Evolutionary conservation across 2,888 invertebrate species (phyloP).

Genomic region (Polydrusus tereticollis): DNA sequence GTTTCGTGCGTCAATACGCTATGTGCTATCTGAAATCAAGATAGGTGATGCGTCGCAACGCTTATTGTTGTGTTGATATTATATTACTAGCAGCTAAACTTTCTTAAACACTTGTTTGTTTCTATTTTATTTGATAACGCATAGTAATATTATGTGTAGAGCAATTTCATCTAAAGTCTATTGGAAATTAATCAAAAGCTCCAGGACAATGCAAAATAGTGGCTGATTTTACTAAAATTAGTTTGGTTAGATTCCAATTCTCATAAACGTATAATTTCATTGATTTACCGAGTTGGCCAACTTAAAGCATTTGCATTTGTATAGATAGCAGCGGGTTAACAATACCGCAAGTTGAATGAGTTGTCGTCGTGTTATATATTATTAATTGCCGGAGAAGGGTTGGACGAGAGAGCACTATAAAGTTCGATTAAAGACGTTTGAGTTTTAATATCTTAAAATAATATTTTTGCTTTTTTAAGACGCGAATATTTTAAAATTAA

Average conservation of each 20-base stretch:
- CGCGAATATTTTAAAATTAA: too few species aligned
- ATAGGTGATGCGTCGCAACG: too few species aligned
- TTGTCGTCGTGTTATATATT: conserved; percentile 62
- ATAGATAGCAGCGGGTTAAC: conserved; percentile 55
- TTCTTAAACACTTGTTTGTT: too few species aligned
- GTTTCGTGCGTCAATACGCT: too few species aligned
- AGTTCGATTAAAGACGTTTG: too few species aligned
- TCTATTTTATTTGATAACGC: background rate
- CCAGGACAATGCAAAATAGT: conserved; percentile 28
- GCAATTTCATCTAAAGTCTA: background rate
- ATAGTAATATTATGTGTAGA: background rate
- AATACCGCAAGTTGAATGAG: conserved; percentile 61
- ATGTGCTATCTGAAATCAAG: too few species aligned
- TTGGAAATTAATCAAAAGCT: conserved; percentile 10
- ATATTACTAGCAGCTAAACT: too few species aligned
- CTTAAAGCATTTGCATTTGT: conserved; percentile 53
- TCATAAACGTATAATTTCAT: conserved; percentile 47
- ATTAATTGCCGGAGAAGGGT: conserved; percentile 63
- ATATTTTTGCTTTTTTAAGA: too few species aligned
- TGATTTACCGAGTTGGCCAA: conserved; percentile 53
- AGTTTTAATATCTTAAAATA: too few species aligned
- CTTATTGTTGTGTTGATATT: too few species aligned
- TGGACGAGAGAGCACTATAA: conserved; percentile 53
- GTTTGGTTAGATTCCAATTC: conserved; percentile 50
- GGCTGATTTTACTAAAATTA: conserved; percentile 48